Conservation (phyloP, 2,888 invertebrate species). For the Drosophila bunnanda region DNA sequence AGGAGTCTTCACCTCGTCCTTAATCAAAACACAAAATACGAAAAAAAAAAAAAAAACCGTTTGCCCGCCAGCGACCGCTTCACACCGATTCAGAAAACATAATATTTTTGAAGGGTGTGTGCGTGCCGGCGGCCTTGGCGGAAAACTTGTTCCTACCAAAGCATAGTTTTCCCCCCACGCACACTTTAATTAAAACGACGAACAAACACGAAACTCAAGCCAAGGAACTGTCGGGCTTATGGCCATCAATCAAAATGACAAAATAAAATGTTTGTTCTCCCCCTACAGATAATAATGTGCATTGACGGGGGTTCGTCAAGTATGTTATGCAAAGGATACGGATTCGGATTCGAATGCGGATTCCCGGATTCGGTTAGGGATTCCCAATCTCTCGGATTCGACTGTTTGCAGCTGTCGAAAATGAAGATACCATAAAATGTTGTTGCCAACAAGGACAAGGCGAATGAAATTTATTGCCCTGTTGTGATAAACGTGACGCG, state of each 20-base stretch:
- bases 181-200: constrained; percentile 70
- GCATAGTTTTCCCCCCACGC: constrained; percentile 35
- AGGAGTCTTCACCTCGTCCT: constrained; percentile 20
- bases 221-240: constrained; percentile 66
- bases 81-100: constrained; percentile 34
- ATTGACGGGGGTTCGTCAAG: constrained; percentile 48
- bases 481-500: constrained; percentile 78
- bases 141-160: constrained; percentile 27
- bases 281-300: constrained; percentile 60
- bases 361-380: not conserved
- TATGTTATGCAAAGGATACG: constrained; percentile 54
- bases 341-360: not conserved
- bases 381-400: constrained; percentile 9
- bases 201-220: constrained; percentile 50
- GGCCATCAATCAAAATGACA: constrained; percentile 78
- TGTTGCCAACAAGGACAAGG: constrained; percentile 50
- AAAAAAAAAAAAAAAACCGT: too few relatives aligned
- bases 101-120: constrained; percentile 37
- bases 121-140: constrained; percentile 36
- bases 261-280: constrained; percentile 73
- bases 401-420: constrained; percentile 60
- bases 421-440: constrained; percentile 58
- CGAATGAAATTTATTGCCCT: constrained; percentile 74
- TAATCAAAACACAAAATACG: constrained; percentile 26
- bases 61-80: constrained; percentile 24